phyloP scores from a whole-genome alignment of 37 sponge, comb jelly and placozoan species.

The Agelas oroides region DNA sequence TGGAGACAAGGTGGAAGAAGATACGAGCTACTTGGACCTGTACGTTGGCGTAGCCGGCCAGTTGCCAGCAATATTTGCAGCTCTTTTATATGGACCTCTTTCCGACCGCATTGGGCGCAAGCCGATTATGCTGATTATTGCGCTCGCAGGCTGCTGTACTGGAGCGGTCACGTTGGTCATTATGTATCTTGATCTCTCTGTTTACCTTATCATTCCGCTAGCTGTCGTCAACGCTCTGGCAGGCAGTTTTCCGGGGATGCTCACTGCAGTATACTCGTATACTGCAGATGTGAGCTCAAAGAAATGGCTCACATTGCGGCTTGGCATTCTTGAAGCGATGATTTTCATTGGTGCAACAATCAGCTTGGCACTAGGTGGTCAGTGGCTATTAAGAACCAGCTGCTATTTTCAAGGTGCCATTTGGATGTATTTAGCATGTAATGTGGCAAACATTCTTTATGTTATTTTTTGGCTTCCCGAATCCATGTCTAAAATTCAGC shows the following conservation, averaged over 20 bases:
- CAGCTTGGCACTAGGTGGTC: slow-evolving; percentile 24
- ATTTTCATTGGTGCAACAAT: slow-evolving; percentile 24
- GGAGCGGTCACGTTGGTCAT: slow-evolving; percentile 12
- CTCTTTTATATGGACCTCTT: slow-evolving; percentile 55
- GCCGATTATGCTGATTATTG: slow-evolving; percentile 26
- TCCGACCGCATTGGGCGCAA: slow-evolving; percentile 65
- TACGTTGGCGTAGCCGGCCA: slow-evolving; percentile 23
- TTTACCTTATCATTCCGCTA: slow-evolving; percentile 32
- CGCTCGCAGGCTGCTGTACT: background rate
- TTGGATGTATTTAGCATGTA: slow-evolving; percentile 12
- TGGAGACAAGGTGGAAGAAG: slow-evolving; percentile 26
- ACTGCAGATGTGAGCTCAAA: slow-evolving; percentile 62
- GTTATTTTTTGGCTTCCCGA: slow-evolving; percentile 50
- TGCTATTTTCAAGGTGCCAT: slow-evolving; percentile 44
- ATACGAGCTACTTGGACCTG: slow-evolving; percentile 14
- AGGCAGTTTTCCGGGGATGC: slow-evolving; percentile 49
- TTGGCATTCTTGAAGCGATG: slow-evolving; percentile 34
- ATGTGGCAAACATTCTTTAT: slow-evolving; percentile 20
- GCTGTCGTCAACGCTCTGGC: slow-evolving; percentile 25
- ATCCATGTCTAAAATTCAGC: slow-evolving; percentile 27
- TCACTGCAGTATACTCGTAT: slow-evolving; percentile 50
- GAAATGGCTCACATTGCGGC: slow-evolving; percentile 45
- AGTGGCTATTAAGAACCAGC: slow-evolving; percentile 31
- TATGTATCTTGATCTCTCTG: slow-evolving; percentile 22
- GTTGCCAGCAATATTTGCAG: slow-evolving; percentile 28